A percentile compares a stretch with the other conserved stretches of the same genome.
Evolutionary conservation across 2,888 invertebrate genomes (phyloP).

Genomic region (Scaptomyza cyrtandrae): DNA sequence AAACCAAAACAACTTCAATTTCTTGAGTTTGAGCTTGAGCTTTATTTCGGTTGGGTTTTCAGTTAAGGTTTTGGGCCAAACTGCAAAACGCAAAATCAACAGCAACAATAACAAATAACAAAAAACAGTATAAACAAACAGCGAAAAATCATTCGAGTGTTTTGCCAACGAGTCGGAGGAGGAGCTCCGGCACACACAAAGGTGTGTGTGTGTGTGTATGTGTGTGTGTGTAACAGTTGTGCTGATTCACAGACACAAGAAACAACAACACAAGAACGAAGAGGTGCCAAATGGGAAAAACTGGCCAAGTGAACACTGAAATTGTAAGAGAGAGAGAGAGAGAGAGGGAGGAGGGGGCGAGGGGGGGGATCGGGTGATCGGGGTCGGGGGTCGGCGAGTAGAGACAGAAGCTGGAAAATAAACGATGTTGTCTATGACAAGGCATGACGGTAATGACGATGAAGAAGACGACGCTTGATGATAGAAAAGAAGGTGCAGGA

Average conservation of each 20-base stretch:
- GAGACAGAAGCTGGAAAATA: conserved; percentile 57
- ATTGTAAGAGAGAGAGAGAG: conserved; percentile 2
- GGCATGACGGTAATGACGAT: conserved; percentile 76
- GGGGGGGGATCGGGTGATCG: too few species aligned
- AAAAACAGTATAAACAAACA: conserved; percentile 27
- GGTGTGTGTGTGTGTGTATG: conserved; percentile 5
- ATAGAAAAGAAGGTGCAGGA: background rate
- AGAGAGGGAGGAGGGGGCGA: conserved; percentile 8
- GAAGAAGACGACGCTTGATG: background rate
- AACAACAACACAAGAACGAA: conserved; percentile 8
- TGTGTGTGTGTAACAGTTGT: conserved; percentile 55
- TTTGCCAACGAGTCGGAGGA: conserved; percentile 39
- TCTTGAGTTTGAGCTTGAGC: too few species aligned
- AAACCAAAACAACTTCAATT: too few species aligned
- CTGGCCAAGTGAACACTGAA: conserved; percentile 33
- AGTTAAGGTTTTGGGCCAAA: too few species aligned
- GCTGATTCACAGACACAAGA: conserved; percentile 64
- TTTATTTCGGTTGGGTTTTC: too few species aligned
- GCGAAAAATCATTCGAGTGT: conserved; percentile 69
- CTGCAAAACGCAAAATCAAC: conserved; percentile 47
- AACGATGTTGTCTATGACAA: conserved; percentile 79
- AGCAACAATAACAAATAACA: conserved; percentile 28
- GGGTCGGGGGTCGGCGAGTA: background rate
- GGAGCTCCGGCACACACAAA: too few species aligned
- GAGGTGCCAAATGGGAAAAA: conserved; percentile 69